Evolutionary conservation across 2,888 invertebrate genomes (phyloP), one percentile per base, ranked within the genome.

Genomic region (Ormyrus labotus): DNA sequence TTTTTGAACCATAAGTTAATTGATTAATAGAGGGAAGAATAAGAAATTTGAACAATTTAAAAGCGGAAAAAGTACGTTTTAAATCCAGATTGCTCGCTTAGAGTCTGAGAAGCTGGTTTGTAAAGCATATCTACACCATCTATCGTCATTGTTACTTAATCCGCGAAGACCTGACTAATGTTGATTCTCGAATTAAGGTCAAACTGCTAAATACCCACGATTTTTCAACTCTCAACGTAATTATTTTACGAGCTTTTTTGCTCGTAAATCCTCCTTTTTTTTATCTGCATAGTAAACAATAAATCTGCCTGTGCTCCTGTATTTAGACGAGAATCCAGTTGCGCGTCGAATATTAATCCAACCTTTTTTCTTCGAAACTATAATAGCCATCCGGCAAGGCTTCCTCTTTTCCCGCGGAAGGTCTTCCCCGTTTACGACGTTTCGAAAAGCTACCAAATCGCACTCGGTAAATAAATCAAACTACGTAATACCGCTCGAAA

Each of bases 171-270:
- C 53, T 19, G 5, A 19, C 7, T 13, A 11, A 10, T 67, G 51
- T 67, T 67, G 67, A 53, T 48, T 53, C 34, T 8, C 11, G 53
- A 67, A 67, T 67, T 67, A 67, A 34, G 67, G 67, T 67, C 67
- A 67, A 50, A 67, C 11, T 63, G 67, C 67, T 67, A 34, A 34
- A 34, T 67, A 34, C 67, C 34, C 53, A 11, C 6, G 2, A 11
- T 53, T 67, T 67, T 67, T 34, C 7, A 48, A 5, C 64, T 19
- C 13, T 19, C 34, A 19, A 53, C 9, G 11, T n/a, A 53, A 53
- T 67, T 53, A 19, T 53, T 19, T 51, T 64, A 57, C 60, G 6
- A 4, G 13, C 58, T 13, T 47, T 47, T 63, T n/a, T 47, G 7
- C 47, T 8, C 11, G 10, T 63, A 60, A 58, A 6, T 58, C 13